Evolutionary conservation across 2,888 invertebrate species (phyloP), one percentile per base, ranked within the genome.

Genomic region (Trissonchulus latispiculum): DNA sequence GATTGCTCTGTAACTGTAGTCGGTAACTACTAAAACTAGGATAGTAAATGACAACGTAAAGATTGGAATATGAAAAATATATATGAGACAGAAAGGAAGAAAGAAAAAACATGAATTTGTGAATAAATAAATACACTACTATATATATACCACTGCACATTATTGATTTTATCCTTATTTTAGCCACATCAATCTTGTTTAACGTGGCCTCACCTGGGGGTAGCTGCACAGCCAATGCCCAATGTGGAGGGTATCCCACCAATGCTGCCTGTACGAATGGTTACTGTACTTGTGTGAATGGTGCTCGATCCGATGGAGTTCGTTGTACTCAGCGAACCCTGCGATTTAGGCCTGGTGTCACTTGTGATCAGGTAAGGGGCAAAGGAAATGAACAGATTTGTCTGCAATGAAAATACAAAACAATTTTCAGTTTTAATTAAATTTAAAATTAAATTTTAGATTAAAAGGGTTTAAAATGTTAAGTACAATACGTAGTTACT

Each of bases 301-400:
- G 33, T 1, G 29, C 73, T 3, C 61, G 70, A n/a, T 73, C 73
- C 2, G 67, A 73, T 37, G 73, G 73, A 3, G 2, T 73, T 59
- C 2, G 36, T 1, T 73, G 73, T 70, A 64, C 61, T 1, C 3
- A n/a, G 59, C 3, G n/a, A 33, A 37, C 23, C 1, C 73, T 71
- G 1, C 70, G 69, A 1, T 73, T 48, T 35, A 29, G 28, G n/a
- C 69, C 69, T 2, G 61, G 67, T 2, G 31, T 29, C 36, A 70
- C 62, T 29, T 29, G 28, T 15, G 59, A 70, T 70, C 61, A 70
- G 37, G 23, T 69, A 18, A 37, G 69, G n/a, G n/a, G n/a, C n/a
- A n/a, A 69, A 69, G 3, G 32, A 69, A 48, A 15, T 48, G 48
- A 48, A 8, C 23, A 23, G 48, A 48, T 48, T 48, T 48, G 48